Conservation (phyloP, 2,113 vertebrate genomes). For the Triplophysa rosa region DNA sequence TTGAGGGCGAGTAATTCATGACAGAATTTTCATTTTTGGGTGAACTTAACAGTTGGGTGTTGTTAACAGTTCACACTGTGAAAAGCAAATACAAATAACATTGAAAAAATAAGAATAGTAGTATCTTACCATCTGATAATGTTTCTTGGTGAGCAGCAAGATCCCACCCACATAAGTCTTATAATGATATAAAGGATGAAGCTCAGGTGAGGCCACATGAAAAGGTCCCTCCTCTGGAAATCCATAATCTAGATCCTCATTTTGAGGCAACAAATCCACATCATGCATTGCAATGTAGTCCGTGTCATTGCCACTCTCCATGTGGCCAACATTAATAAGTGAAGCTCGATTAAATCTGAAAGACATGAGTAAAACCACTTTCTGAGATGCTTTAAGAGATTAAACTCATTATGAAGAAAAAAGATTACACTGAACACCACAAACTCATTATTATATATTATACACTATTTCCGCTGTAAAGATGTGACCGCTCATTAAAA, state of each 20-base stretch:
- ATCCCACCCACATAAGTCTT: slow-evolving; percentile 96
- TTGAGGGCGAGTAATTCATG: too few relatives aligned
- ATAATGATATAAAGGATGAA: slow-evolving; percentile 97
- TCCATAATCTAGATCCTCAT: slow-evolving; percentile 88
- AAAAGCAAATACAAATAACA: too few relatives aligned
- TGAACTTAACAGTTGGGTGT: too few relatives aligned
- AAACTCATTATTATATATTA: too few relatives aligned
- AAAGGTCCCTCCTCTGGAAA: slow-evolving; percentile 91
- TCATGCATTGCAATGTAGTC: slow-evolving; percentile 99
- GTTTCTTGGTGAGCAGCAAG: slow-evolving; percentile 92
- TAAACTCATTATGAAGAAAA: not conserved
- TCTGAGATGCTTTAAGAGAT: too few relatives aligned
- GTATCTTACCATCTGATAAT: slow-evolving; percentile 84
- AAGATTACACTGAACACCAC: not conserved
- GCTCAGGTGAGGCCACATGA: slow-evolving; percentile 92
- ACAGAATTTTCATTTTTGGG: too few relatives aligned
- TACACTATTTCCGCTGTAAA: too few relatives aligned
- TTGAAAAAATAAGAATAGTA: too few relatives aligned
- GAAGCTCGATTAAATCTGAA: slow-evolving; percentile 93
- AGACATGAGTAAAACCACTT: not conserved
- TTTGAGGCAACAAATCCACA: slow-evolving; percentile 92
- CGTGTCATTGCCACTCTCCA: slow-evolving; percentile 91
- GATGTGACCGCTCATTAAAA: not conserved
- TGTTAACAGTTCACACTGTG: too few relatives aligned
- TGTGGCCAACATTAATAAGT: slow-evolving; percentile 91